phyloP scores from a whole-genome alignment of 2,888 invertebrate species.

The Amphipoea oculea region DNA sequence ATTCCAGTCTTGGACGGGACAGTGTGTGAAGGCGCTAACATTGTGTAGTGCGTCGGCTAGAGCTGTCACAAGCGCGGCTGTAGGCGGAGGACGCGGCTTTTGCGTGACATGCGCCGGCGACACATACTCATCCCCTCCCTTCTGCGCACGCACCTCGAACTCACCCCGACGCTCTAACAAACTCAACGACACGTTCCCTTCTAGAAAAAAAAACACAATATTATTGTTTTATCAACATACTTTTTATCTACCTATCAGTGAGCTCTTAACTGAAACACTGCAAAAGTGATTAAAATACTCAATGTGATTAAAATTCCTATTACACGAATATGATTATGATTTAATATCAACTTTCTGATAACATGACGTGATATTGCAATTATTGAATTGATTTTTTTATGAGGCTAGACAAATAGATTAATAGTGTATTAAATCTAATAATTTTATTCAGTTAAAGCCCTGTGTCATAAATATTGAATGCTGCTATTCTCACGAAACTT shows the following conservation, averaged over 20 bases:
- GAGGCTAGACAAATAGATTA: background rate
- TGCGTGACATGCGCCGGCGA: constrained; percentile 65
- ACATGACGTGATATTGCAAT: constrained; percentile 18
- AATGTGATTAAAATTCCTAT: constrained; percentile 51
- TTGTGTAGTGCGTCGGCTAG: constrained; percentile 81
- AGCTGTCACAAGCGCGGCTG: constrained; percentile 76
- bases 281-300: constrained; percentile 44
- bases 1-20: constrained; percentile 83
- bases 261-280: constrained; percentile 27
- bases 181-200: constrained; percentile 82
- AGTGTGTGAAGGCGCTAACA: constrained; percentile 74
- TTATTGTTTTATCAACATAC: constrained; percentile 17
- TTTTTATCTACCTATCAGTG: constrained; percentile 29
- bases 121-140: constrained; percentile 76
- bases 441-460: background rate
- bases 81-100: constrained; percentile 75
- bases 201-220: constrained; percentile 70
- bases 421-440: constrained; percentile 1
- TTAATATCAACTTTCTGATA: constrained; percentile 31
- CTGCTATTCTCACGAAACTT: constrained; percentile 16
- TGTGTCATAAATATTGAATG: constrained; percentile 16
- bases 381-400: constrained; percentile 15
- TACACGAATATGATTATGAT: constrained; percentile 38
- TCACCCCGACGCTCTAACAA: constrained; percentile 82
- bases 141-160: constrained; percentile 84